These are phyloP conservation scores for Aix galericulata DNA, from an alignment of 2,113 vertebrate genomes.

Conservation along the genomic window DNA sequence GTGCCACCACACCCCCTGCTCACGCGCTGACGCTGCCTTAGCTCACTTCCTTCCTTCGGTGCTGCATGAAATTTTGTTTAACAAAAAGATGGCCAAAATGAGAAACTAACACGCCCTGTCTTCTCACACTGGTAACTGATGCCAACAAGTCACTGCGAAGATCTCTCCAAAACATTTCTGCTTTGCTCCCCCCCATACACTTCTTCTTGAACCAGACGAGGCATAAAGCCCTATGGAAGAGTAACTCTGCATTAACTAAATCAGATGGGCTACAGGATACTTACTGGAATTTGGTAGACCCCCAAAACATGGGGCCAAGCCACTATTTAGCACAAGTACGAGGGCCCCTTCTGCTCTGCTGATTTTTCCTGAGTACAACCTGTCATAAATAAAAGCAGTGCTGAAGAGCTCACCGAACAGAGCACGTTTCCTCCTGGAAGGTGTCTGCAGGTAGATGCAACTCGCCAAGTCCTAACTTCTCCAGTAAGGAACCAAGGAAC, in stretches of 20 bases:
- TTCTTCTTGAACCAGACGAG: constrained; percentile 41
- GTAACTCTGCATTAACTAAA: neutral
- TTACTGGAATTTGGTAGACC: neutral
- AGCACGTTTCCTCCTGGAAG: neutral
- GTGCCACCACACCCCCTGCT: neutral
- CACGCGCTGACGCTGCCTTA: neutral
- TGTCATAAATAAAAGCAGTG: neutral
- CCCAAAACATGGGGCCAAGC: neutral
- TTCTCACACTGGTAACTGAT: constrained; percentile 15
- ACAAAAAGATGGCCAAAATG: neutral
- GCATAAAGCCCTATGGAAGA: constrained; percentile 51
- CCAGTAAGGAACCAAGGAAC: neutral
- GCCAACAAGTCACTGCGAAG: constrained; percentile 16
- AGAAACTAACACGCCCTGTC: neutral
- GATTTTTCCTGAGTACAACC: neutral
- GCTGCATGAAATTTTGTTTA: neutral
- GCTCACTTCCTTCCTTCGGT: neutral
- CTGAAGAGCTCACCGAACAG: neutral
- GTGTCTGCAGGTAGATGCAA: neutral
- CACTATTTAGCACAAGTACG: neutral
- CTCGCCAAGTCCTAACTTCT: neutral
- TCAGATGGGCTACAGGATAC: neutral
- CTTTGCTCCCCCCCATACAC: neutral
- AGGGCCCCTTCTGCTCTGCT: neutral
- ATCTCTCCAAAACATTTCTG: constrained; percentile 1